Base-by-base conservation (phyloP, 92 coral and sea anemone genomes). In the Porites divaricata region DNA sequence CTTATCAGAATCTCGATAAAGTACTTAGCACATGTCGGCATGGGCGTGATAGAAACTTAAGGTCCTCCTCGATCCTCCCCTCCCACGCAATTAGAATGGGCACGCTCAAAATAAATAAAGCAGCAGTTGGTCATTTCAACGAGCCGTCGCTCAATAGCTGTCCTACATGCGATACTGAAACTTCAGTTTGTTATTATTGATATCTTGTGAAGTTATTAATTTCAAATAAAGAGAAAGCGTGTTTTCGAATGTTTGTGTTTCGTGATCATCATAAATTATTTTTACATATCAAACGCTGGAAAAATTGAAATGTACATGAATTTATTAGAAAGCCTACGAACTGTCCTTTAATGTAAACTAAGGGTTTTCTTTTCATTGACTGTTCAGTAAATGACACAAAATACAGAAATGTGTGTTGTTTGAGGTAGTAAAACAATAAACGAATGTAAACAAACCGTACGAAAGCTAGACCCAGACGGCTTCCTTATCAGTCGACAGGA, bases 391-490 rank as follows among this genome's bases (percentile, higher is more conserved):
- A 64, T 76, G 48, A 68, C 76, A 72, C 78, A 82, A 79, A 50
- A 63, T 19, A 50, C 61, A 23, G 54, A 82, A 82, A 82, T 82
- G 76, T 72, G 72, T 82, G 71, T 72, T 67, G 76, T 80, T 80
- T 80, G 21, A 76, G 85, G 69, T 76, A 70, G 45, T 68, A 80
- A 69, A 68, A 80, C 85, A 80, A 80, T 80, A 68, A 72, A 75
- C 59, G n/a, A 50, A 24, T 48, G 86, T 82, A 82, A 82, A 82
- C 79, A 82, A 72, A 82, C 21, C 75, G 86, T 4, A 49, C 49
- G 79, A 63, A 73, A 82, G 54, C 78, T 58, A 72, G 45, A 72
- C 61, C 63, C 25, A 19, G 25, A 56, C 76, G 20, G 58, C 23
- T 82, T 62, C n/a, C 57, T 66, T 51, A 35, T 56, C 69, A 28